These are phyloP conservation scores for Pogonophryne albipinna DNA, from an alignment of 2,797 vertebrate genomes.

Conservation along the genomic window DNA sequence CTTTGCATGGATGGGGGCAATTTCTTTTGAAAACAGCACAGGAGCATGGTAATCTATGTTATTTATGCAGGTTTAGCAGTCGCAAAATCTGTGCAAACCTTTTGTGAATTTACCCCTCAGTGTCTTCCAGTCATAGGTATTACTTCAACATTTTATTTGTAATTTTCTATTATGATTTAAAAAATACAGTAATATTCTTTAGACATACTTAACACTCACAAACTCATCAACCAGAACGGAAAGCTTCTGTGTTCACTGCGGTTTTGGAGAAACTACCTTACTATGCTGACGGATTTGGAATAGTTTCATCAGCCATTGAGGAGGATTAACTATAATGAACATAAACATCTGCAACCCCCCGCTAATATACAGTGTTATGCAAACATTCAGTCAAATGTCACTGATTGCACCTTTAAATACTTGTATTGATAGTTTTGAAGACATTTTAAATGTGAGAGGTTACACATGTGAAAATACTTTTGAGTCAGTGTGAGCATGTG, in stretches of 20 bases:
- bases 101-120: no score
- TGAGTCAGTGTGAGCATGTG: slow-evolving; percentile 53
- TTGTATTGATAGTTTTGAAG: slow-evolving; percentile 3
- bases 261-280: neutral
- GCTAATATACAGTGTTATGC: slow-evolving; percentile 15
- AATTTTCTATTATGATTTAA: neutral
- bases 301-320: neutral
- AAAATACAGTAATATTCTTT: neutral
- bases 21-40: no score
- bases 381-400: slow-evolving; percentile 14
- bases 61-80: no score
- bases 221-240: neutral
- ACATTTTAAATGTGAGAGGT: slow-evolving; percentile 14
- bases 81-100: no score
- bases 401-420: slow-evolving; percentile 51
- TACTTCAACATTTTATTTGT: neutral
- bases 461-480: slow-evolving; percentile 41
- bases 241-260: neutral
- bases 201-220: neutral
- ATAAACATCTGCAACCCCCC: neutral
- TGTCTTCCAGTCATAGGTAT: no score
- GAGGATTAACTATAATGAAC: neutral
- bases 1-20: no score
- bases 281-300: neutral
- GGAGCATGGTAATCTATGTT: no score